Conservation (phyloP, 2,797 vertebrate species). For the Acanthornis magna region DNA sequence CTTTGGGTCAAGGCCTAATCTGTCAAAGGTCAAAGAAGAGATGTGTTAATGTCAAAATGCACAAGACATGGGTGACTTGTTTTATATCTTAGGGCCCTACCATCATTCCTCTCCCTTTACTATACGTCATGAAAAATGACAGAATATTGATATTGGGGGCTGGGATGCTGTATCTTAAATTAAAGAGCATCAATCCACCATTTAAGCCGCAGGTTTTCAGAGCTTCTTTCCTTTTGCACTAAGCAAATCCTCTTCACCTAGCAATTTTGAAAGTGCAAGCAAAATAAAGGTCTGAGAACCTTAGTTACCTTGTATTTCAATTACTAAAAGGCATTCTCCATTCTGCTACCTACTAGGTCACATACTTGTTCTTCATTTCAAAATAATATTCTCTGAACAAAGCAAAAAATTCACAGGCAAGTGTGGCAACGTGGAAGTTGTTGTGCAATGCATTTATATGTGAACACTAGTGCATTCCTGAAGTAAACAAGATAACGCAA, state of each 20-base stretch:
- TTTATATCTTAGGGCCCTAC: slow-evolving; percentile 57
- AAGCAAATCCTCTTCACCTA: slow-evolving; percentile 6
- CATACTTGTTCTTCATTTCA: neutral
- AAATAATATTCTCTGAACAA: slow-evolving; percentile 23
- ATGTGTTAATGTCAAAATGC: slow-evolving; percentile 74
- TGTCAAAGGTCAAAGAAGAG: slow-evolving; percentile 81
- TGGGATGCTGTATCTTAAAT: slow-evolving; percentile 64
- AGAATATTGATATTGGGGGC: slow-evolving; percentile 83
- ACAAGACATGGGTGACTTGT: slow-evolving; percentile 72
- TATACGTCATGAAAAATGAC: slow-evolving; percentile 73
- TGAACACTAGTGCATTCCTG: neutral
- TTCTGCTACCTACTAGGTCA: neutral
- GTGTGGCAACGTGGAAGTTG: neutral
- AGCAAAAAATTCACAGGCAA: slow-evolving; percentile 11
- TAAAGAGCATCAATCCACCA: slow-evolving; percentile 66
- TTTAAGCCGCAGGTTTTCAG: slow-evolving; percentile 49
- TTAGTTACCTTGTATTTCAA: neutral
- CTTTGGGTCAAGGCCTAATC: slow-evolving; percentile 96
- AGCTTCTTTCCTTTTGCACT: slow-evolving; percentile 11
- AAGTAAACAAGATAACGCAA: slow-evolving; percentile 4
- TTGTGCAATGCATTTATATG: neutral
- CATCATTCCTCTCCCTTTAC: slow-evolving; percentile 73
- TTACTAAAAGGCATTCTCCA: neutral
- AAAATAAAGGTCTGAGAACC: slow-evolving; percentile 30
- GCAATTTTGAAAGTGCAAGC: slow-evolving; percentile 1